phyloP scores from a whole-genome alignment of 1,140 invertebrate genomes.

The fruit fly (Drosophila melanogaster) region DNA sequence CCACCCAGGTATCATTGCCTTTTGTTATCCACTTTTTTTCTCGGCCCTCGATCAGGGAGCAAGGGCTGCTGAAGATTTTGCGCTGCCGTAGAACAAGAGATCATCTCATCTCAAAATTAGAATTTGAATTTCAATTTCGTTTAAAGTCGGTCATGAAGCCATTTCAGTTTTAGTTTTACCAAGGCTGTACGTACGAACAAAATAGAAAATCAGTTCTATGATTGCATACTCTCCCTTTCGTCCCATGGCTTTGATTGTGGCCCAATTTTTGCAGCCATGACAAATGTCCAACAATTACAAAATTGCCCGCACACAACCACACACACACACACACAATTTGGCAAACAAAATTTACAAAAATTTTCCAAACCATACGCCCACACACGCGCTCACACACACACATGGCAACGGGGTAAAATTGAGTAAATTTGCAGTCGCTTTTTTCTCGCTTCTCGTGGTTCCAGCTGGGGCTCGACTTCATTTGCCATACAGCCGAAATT shows the following conservation, averaged over 20 bases:
- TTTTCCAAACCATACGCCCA: slow-evolving; percentile 20
- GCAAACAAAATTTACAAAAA: slow-evolving; percentile 65
- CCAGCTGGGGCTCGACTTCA: slow-evolving; percentile 57
- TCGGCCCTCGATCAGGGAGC: too few relatives aligned
- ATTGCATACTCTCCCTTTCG: slow-evolving; percentile 25
- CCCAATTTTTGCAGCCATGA: slow-evolving; percentile 30
- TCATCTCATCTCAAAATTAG: neutral
- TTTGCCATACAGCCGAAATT: slow-evolving; percentile 68
- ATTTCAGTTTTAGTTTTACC: neutral
- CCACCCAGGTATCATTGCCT: neutral
- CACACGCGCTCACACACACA: slow-evolving; percentile 18
- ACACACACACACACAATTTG: slow-evolving; percentile 1
- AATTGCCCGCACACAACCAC: slow-evolving; percentile 7
- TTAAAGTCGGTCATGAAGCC: neutral
- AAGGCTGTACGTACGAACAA: neutral
- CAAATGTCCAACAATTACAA: slow-evolving; percentile 55
- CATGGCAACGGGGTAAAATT: slow-evolving; percentile 35
- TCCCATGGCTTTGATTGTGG: slow-evolving; percentile 20
- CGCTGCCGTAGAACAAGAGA: neutral
- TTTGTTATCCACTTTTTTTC: neutral
- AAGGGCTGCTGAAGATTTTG: neutral
- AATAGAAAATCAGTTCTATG: slow-evolving; percentile 4
- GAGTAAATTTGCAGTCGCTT: slow-evolving; percentile 52
- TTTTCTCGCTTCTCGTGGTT: slow-evolving; percentile 36
- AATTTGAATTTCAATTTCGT: neutral